Evolutionary conservation across 2,888 invertebrate genomes (phyloP).

Genomic region (Macaria notata): DNA sequence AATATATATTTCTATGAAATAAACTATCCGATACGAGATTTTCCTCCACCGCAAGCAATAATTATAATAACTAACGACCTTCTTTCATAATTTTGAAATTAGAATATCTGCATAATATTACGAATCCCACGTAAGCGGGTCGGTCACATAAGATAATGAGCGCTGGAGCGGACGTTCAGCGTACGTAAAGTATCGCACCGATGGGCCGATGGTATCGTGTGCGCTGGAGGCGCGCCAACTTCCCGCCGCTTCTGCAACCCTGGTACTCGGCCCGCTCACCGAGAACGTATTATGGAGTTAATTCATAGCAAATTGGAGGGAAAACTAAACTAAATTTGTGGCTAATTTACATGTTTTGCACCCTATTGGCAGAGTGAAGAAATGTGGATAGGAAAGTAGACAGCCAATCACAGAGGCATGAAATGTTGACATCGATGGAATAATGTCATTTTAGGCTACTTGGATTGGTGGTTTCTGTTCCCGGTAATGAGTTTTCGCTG

Average conservation of each 20-base stretch:
- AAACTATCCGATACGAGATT: too few relatives aligned
- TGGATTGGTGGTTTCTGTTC: too few relatives aligned
- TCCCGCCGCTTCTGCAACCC: slow-evolving; percentile 39
- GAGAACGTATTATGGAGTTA: slow-evolving; percentile 9
- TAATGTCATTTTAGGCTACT: too few relatives aligned
- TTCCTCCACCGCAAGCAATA: too few relatives aligned
- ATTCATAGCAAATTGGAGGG: slow-evolving; percentile 14
- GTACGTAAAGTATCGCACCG: slow-evolving; percentile 31
- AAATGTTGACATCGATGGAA: too few relatives aligned
- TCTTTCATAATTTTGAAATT: too few relatives aligned
- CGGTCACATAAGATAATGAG: slow-evolving; percentile 39
- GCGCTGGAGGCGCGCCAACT: slow-evolving; percentile 45
- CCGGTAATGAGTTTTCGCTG: too few relatives aligned
- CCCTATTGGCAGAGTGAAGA: not conserved
- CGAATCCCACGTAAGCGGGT: slow-evolving; percentile 7
- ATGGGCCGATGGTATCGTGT: slow-evolving; percentile 32
- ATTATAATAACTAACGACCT: too few relatives aligned
- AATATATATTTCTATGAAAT: too few relatives aligned
- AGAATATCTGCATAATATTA: too few relatives aligned
- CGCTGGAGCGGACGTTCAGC: slow-evolving; percentile 33
- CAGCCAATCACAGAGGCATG: too few relatives aligned
- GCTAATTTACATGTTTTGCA: slow-evolving; percentile 6
- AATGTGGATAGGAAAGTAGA: too few relatives aligned
- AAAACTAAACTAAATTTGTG: slow-evolving; percentile 3
- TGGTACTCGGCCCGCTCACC: slow-evolving; percentile 36